phyloP scores from a whole-genome alignment of 2,888 invertebrate genomes.

The Rugalucina vietnamica region DNA sequence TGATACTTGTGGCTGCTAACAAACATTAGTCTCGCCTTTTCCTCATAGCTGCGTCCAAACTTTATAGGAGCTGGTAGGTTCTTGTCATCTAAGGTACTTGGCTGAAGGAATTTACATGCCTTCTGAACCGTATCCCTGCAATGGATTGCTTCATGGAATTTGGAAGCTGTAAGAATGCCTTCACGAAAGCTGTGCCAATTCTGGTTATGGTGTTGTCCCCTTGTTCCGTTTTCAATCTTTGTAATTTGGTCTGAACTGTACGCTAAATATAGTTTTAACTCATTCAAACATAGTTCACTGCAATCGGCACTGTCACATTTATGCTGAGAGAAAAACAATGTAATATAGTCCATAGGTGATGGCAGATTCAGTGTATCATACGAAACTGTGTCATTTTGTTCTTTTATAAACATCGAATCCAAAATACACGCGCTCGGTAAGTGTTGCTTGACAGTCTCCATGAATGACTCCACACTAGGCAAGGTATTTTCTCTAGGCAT shows the following conservation, averaged over 20 bases:
- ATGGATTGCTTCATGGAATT: not conserved
- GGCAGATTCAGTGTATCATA: not conserved
- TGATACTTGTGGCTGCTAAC: conserved; percentile 9
- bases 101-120: not conserved
- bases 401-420: not conserved
- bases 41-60: conserved; percentile 1
- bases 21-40: conserved; percentile 15
- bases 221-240: not conserved
- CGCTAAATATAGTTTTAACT: not conserved
- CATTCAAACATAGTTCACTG: no score
- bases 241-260: not conserved
- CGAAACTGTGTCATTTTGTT: not conserved
- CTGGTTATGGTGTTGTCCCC: not conserved
- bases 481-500: not conserved
- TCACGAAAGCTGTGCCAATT: conserved; percentile 8
- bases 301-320: not conserved
- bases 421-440: not conserved
- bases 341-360: not conserved
- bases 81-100: not conserved
- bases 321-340: not conserved
- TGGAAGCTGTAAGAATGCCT: conserved; percentile 1
- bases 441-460: not conserved
- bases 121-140: not conserved
- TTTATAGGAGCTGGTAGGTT: not conserved
- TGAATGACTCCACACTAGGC: not conserved